Conservation (phyloP, 2,888 invertebrate genomes). For the Rhamnusium bicolor region DNA sequence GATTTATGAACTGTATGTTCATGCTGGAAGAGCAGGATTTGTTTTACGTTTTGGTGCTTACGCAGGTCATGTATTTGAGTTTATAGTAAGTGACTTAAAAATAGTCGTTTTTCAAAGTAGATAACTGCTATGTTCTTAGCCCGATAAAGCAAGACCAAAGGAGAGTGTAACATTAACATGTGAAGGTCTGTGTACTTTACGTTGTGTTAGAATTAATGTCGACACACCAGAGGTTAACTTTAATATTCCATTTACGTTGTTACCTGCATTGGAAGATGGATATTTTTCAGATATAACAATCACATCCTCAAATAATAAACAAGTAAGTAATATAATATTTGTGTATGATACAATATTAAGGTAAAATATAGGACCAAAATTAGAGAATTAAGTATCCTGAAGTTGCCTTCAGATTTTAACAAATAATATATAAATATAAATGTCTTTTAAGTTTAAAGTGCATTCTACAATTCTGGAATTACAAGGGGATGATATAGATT, state of each 20-base stretch:
- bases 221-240: slow-evolving; percentile 70
- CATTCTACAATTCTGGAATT: slow-evolving; percentile 76
- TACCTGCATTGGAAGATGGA: slow-evolving; percentile 78
- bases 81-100: slow-evolving; percentile 69
- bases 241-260: slow-evolving; percentile 74
- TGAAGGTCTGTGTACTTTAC: slow-evolving; percentile 77
- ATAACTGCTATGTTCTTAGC: slow-evolving; percentile 13
- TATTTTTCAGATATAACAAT: slow-evolving; percentile 77
- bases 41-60: slow-evolving; percentile 76
- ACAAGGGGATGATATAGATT: slow-evolving; percentile 75
- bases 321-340: slow-evolving; percentile 63
- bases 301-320: slow-evolving; percentile 72
- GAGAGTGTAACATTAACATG: slow-evolving; percentile 70
- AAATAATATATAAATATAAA: no score
- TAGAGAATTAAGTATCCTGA: no score
- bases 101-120: not conserved
- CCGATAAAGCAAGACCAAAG: slow-evolving; percentile 22
- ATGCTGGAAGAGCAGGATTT: slow-evolving; percentile 58
- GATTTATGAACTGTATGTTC: slow-evolving; percentile 76
- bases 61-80: slow-evolving; percentile 79
- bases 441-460: slow-evolving; percentile 70
- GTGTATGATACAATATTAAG: no score
- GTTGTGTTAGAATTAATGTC: slow-evolving; percentile 75
- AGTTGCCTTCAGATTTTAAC: no score
- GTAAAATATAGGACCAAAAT: no score